Base-by-base conservation (phyloP, 1,140 invertebrate genomes). In the Ectropis grisescens region DNA sequence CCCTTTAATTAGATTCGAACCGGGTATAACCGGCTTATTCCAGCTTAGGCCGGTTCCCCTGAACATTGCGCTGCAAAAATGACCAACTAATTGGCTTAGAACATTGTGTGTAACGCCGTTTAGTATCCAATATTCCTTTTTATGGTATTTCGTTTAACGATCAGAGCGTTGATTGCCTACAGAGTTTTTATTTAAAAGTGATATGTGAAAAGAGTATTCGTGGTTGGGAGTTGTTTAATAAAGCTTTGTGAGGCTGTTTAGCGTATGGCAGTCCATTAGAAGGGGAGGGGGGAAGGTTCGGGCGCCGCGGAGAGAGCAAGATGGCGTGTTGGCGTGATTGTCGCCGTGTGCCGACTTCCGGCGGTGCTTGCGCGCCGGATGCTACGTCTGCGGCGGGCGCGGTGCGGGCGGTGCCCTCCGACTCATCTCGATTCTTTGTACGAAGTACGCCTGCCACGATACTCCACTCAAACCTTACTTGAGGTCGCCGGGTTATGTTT, bases 1-100 rank as follows among this genome's bases (percentile, higher is more conserved):
- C 60, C 66, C 60, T 76, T 67, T 80, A 80, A 80, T 80, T 80
- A 80, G 75, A 80, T 80, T 80, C 64, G 66, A 67, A 64, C 51
- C 58, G 67, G 58, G 45, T 55, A 64, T 69, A 75, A 74, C 64
- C 62, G 68, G 71, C 70, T 78, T 75, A 78, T 54, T 57, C 61
- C 68, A 64, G 74, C 69, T 79, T 67, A 76, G 54, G 59, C 68
- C 49, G 30, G 47, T 55, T 47, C 48, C 47, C 47, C 44, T 56
- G 60, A 53, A 62, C 52, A 45, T 52, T 61, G 56, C 68, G 67
- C 55, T 70, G 64, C 71, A 80, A 78, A 80, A 80, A 78, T 78
- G 65, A 71, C 60, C 64, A 69, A 58, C 72, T 80, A 78, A 80
- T 80, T 75, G 75, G 72, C 72, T 80, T 80, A 78, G 66, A 62